Conservation (phyloP, 2,113 vertebrate species). For the Ornithorhynchus anatinus region DNA sequence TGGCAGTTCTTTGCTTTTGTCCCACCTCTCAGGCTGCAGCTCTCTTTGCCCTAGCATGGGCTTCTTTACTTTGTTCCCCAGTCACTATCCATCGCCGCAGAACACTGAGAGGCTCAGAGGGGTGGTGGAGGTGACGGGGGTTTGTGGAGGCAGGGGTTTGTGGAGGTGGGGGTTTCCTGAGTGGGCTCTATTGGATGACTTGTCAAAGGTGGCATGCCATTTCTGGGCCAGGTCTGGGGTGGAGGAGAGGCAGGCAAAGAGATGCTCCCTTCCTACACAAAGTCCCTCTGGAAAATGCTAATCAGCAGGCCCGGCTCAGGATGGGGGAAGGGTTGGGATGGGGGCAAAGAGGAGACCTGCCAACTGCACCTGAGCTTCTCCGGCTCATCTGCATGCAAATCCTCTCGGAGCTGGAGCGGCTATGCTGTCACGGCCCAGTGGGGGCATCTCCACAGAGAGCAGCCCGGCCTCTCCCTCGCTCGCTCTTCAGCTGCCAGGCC, state of each 20-base stretch:
- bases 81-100: no score
- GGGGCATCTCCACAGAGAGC: background rate
- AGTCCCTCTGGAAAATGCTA: background rate
- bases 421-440: background rate
- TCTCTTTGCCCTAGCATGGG: background rate
- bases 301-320: background rate
- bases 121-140: no score
- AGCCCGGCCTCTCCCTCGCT: background rate
- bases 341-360: background rate
- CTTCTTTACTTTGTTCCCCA: background rate
- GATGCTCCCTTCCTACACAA: background rate
- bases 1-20: no score
- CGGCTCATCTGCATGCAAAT: background rate
- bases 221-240: background rate
- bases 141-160: background rate
- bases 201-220: background rate
- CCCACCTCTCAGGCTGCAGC: background rate
- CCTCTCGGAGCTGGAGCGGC: no score
- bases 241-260: background rate
- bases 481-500: background rate
- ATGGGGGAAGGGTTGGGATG: background rate
- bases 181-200: background rate
- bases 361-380: background rate
- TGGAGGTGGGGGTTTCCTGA: background rate
- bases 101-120: background rate